phyloP scores from a whole-genome alignment of 2,888 invertebrate genomes.

The Acrocyrtus sp. region DNA sequence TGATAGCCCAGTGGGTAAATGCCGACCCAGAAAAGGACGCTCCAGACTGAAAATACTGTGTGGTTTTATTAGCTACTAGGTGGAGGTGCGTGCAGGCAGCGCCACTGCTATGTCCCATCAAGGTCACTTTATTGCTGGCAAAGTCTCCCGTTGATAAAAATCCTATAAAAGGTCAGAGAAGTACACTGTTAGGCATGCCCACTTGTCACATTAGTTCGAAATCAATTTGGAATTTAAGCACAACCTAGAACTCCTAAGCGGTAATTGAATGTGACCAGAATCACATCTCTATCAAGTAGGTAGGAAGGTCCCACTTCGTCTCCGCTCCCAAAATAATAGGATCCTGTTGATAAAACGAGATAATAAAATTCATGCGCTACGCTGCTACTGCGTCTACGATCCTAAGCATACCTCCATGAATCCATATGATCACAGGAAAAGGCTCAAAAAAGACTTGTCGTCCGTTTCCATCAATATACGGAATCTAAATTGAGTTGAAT shows the following conservation, averaged over 20 bases:
- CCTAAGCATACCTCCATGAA: conserved; percentile 40
- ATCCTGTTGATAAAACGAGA: conserved; percentile 4
- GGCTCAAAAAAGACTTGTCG: conserved; percentile 44
- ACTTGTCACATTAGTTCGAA: not conserved
- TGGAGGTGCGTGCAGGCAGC: conserved; percentile 46
- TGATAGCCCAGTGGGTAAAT: conserved; percentile 50
- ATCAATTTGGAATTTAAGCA: not conserved
- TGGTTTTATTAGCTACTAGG: conserved; percentile 39
- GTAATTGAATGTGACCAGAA: conserved; percentile 58
- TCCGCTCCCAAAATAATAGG: conserved; percentile 48
- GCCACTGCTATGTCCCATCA: conserved; percentile 43
- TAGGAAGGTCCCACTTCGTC: conserved; percentile 53
- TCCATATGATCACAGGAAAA: conserved; percentile 37
- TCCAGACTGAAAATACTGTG: conserved; percentile 47
- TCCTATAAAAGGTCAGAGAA: too few species aligned
- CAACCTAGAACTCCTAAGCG: conserved; percentile 33
- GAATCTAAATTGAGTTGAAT: conserved; percentile 29
- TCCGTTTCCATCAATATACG: conserved; percentile 42
- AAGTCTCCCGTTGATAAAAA: conserved; percentile 36
- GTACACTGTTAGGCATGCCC: too few species aligned
- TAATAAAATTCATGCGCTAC: not conserved
- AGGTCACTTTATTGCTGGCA: conserved; percentile 20
- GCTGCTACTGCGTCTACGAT: not conserved
- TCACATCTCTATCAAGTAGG: conserved; percentile 49
- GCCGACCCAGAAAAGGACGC: conserved; percentile 51